Evolutionary conservation across 2,113 vertebrate genomes (phyloP), one percentile per base, ranked within the genome.

Genomic region (Columba livia): DNA sequence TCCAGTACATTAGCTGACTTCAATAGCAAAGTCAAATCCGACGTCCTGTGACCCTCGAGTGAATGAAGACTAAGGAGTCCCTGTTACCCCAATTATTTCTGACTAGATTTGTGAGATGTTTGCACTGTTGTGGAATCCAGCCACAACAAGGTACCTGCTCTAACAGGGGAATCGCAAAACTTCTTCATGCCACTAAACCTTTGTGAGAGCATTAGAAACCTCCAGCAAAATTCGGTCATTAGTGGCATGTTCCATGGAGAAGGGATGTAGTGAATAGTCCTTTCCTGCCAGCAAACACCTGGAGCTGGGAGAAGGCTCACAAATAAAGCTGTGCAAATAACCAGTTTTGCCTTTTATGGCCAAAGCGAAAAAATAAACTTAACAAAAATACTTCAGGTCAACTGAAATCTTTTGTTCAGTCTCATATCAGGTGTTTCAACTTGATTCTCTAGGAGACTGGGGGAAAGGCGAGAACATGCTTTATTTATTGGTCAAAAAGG

Each of bases 61-160:
- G 96, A 93, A 93, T 5, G 80, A 91, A 83, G 67, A 94, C 88
- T 70, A 88, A 89, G 50, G 66, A 89, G 70, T 79, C 60, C 75
- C 93, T 69, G 36, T 90, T 70, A 67, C 54, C 50, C 92, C 90
- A 94, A 81, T 89, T 90, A 94, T 88, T 96, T 88, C 94, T 96
- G 72, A 32, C 94, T 94, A 87, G 64, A 87, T 93, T 67, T 96
- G 88, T 93, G 93, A 93, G 83, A 92, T 78, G 78, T 93, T 95
- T 97, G 89, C 90, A 85, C 81, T 65, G 5, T 64, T 60, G 6
- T 38, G 77, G 71, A 90, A 61, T 82, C 38, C 69, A 71, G 36
- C 51, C 81, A 92, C 86, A 64, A 44, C 32, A 50, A 73, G 62
- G 61, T 91, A 73, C 57, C 60, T 79, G 69, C 71, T 87, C 36